Evolutionary conservation across 2,797 vertebrate species (phyloP), one percentile per base, ranked within the genome.

Genomic region (Vultur gryphus): DNA sequence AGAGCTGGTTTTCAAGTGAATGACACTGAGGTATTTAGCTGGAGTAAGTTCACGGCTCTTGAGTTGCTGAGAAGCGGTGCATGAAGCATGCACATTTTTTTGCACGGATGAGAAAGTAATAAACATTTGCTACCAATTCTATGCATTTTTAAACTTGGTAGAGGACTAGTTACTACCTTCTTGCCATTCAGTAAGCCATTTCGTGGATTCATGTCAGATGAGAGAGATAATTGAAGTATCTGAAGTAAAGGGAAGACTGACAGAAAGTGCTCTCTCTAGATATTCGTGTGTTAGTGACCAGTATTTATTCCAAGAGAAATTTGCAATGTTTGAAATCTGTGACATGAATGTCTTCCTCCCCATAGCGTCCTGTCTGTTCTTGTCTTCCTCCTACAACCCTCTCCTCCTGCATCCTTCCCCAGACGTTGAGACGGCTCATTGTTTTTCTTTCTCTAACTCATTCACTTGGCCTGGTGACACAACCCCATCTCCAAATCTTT

Each of bases 11-110:
- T 97, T 92, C 96, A 85, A 83, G 89, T 89, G 87, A 97, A 90
- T 83, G 95, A 85, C 78, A 84, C 33, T 29, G 86, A 92, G 94
- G 78, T 95, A 97, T 97, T 93, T 97, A 85, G 54, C 90, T 95
- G 82, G 67, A 89, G 25, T 87, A 85, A 92, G 88, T 93, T 96
- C 88, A 87, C 26, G 73, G 75, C 65, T 90, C 86, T 95, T 41
- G 33, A 87, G 61, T 51, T 96, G 73, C 90, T 90, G 90, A 80
- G 96, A 95, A 97, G 92, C 92, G 85, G 95, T 92, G 92, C 95
- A 66, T 96, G 92, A 97, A 97, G 92, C 87, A 61, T 94, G 79
- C 61, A 62, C 88, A 71, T 95, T 93, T 92, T 88, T 95, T 91
- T 95, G 7, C 92, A 95, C 1, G 54, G 86, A 65, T 97, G 94